These are phyloP conservation scores for Piprites chloris DNA, from an alignment of 2,113 vertebrate genomes.

Conservation along the genomic window DNA sequence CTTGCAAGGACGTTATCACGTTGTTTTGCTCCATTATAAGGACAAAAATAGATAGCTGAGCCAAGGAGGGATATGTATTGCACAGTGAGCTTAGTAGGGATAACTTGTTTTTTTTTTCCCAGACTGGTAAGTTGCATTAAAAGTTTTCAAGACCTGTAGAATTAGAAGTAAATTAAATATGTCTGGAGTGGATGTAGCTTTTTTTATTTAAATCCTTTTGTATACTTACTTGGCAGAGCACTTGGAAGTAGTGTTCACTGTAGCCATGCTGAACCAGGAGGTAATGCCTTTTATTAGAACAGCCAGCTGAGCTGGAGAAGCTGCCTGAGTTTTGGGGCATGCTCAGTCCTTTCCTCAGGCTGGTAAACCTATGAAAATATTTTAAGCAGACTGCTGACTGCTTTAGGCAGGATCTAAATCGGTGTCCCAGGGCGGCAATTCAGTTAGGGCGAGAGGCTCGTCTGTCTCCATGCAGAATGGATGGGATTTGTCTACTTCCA, in stretches of 20 bases:
- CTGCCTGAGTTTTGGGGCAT: neutral
- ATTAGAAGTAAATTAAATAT: neutral
- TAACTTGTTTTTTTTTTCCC: neutral
- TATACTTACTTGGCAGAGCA: neutral
- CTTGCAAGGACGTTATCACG: neutral
- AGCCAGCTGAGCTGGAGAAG: neutral
- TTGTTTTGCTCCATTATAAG: neutral
- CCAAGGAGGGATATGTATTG: neutral
- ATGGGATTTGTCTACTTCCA: neutral
- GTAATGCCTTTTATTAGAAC: neutral
- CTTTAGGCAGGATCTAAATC: neutral
- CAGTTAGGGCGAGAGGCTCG: neutral
- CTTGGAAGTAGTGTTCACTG: neutral
- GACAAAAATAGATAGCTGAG: neutral
- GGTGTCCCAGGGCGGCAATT: accelerated
- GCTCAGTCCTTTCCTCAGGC: neutral
- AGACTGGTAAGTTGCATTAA: neutral
- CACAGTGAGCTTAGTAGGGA: neutral
- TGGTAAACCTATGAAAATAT: neutral
- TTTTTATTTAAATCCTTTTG: neutral
- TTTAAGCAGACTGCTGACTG: neutral
- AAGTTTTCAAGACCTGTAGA: neutral
- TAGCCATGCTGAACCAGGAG: neutral
- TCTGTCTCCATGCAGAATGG: accelerated
- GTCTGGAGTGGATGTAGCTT: neutral